Percentiles rank a stretch among this genome's conserved stretches.
Conservation (phyloP, 2,888 invertebrate species). For the Calephelis perditalis region DNA sequence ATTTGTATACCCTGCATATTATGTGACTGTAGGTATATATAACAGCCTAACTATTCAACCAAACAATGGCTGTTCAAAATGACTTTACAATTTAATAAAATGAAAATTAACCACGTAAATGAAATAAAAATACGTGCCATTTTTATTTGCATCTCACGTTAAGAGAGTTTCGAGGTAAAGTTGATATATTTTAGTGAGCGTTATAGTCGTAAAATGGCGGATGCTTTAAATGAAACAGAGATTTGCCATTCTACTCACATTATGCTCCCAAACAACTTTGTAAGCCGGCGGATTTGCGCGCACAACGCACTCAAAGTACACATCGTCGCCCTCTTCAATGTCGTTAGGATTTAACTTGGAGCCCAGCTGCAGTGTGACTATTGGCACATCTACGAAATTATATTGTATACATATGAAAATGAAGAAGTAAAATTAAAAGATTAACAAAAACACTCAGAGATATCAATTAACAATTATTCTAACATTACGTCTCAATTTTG, state of each 20-base stretch:
- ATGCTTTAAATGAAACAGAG: constrained; percentile 15
- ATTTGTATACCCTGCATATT: too few relatives aligned
- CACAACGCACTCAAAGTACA: constrained; percentile 69
- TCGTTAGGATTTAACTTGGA: constrained; percentile 67
- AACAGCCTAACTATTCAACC: too few relatives aligned
- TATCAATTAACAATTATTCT: too few relatives aligned
- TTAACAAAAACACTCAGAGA: not conserved
- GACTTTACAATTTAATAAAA: not conserved
- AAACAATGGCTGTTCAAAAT: too few relatives aligned
- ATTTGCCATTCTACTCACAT: constrained; percentile 51
- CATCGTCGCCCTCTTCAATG: constrained; percentile 71
- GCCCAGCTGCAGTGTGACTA: constrained; percentile 60
- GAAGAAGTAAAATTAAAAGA: not conserved
- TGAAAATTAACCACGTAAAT: too few relatives aligned
- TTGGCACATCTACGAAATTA: constrained; percentile 54
- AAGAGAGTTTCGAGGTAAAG: constrained; percentile 6
- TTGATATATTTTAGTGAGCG: constrained; percentile 4
- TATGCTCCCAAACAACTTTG: constrained; percentile 74
- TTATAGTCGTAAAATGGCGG: constrained; percentile 11
- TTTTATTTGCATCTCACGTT: not conserved
- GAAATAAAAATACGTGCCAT: not conserved
- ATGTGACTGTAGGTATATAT: too few relatives aligned
- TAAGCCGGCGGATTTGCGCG: constrained; percentile 73
- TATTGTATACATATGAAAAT: not conserved
- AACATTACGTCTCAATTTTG: too few relatives aligned